Base-by-base conservation (phyloP, 2,113 vertebrate genomes). In the Labeo rohita region DNA sequence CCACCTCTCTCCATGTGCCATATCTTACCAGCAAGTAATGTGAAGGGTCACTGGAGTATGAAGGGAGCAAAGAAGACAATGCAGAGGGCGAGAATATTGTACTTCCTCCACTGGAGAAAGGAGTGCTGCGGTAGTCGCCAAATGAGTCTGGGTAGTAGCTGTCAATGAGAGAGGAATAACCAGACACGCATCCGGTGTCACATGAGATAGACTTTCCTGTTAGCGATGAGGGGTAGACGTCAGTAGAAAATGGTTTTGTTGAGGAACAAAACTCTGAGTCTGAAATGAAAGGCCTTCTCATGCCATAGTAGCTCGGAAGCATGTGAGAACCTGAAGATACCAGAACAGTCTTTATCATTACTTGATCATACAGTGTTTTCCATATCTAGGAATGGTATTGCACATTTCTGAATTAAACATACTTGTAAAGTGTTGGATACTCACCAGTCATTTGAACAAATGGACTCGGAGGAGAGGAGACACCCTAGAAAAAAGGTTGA, bases 371-470 rank as follows among this genome's bases (percentile, higher is more conserved):
- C 66, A 70, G 3, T 9, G 36, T 70, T 70, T 21, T 5, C 8
- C 8, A 11, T 3, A 45, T 76, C 47, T 52, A 52, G 11, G 16
- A 16, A 28, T 16, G 6, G 6, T 8, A 76, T 52, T 15, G 6
- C 9, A 85, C 74, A 0, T 56, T 82, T 21, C 56, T 56, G 4
- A 59, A 68, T 13, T 49, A n/a, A 61, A n/a, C 54, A 34, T 39
- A 50, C 7, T 45, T 66, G 4, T 5, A 23, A 50, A 21, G 73
- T 15, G 34, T 15, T 78, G 10, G 39, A 52, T 34, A 86, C 95
- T 97, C 91, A 99, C 98, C 97, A 94, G 96, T 90, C 93, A 96
- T 92, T 88, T 95, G 96, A 86, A 94, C 91, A 59, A 96, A 96
- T 0, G 96, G 92, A 1, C 95, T 87, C 43, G 94, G 95, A 0